phyloP scores from a whole-genome alignment of 2,113 vertebrate species.

The Siniperca chuatsi region DNA sequence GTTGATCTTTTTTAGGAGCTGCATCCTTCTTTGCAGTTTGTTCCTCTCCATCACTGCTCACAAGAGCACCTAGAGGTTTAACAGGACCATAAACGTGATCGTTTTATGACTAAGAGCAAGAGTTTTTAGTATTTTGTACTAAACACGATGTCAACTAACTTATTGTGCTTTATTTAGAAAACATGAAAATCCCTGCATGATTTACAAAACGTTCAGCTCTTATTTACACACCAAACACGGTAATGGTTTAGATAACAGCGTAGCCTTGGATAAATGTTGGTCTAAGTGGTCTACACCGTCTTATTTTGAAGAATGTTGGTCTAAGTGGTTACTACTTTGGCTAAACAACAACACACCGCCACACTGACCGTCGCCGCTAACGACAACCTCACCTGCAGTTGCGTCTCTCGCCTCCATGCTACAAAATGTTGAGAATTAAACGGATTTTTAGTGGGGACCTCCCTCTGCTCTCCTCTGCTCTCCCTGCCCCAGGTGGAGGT shows the following conservation, averaged over 20 bases:
- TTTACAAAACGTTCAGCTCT: neutral
- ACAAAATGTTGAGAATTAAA: neutral
- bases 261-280: neutral
- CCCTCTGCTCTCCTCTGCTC: neutral
- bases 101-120: neutral
- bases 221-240: neutral
- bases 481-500: slow-evolving; percentile 51
- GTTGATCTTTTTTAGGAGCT: slow-evolving; percentile 17
- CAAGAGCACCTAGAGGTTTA: slow-evolving; percentile 60
- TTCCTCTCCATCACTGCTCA: slow-evolving; percentile 56
- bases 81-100: neutral
- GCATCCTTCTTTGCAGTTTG: slow-evolving; percentile 31
- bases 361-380: neutral
- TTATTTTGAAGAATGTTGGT: no score
- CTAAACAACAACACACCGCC: slow-evolving; percentile 18
- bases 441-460: neutral
- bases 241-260: slow-evolving; percentile 1
- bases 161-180: neutral
- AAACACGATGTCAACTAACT: neutral
- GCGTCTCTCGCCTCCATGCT: slow-evolving; percentile 74
- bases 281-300: neutral
- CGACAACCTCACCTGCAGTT: slow-evolving; percentile 68
- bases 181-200: neutral
- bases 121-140: neutral
- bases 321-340: neutral